A percentile compares a stretch with the other conserved stretches of the same genome.
phyloP scores from a whole-genome alignment of 2,113 vertebrate genomes.

The Forbesichthys papilliferus region DNA sequence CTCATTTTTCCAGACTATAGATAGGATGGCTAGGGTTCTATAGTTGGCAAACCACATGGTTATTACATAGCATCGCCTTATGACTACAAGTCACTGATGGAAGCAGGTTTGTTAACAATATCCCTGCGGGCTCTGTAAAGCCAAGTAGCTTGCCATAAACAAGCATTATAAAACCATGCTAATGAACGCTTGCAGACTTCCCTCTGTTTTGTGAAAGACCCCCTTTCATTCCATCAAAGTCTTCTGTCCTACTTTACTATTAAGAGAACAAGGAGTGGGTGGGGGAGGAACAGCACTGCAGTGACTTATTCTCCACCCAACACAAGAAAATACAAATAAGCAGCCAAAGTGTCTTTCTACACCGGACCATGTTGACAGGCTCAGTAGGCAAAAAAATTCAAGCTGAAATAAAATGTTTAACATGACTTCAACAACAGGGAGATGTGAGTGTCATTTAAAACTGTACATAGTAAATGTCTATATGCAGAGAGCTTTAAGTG shows the following conservation, averaged over 20 bases:
- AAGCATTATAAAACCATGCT: conserved; percentile 27
- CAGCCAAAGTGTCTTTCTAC: neutral
- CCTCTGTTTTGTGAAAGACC: neutral
- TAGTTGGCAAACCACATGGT: conserved; percentile 29
- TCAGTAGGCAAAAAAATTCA: neutral
- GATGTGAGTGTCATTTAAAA: conserved; percentile 16
- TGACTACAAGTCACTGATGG: conserved; percentile 55
- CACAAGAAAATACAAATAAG: conserved; percentile 6
- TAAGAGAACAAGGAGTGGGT: conserved; percentile 7
- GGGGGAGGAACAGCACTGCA: neutral
- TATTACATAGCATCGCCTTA: conserved; percentile 42
- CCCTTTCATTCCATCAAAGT: conserved; percentile 15
- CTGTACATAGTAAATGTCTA: conserved; percentile 16
- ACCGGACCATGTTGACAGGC: neutral
- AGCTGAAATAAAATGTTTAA: conserved; percentile 12
- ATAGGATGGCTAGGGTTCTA: conserved; percentile 20
- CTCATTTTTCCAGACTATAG: conserved; percentile 8
- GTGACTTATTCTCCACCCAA: conserved; percentile 7
- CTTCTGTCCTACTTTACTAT: neutral
- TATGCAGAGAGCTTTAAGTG: conserved; percentile 19
- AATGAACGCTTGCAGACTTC: conserved; percentile 20
- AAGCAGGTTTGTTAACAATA: conserved; percentile 57
- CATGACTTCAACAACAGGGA: conserved; percentile 12
- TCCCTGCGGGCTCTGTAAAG: conserved; percentile 24
- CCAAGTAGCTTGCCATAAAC: conserved; percentile 3